phyloP scores from a whole-genome alignment of 2,113 vertebrate genomes.

The Craseonycteris thonglongyai region DNA sequence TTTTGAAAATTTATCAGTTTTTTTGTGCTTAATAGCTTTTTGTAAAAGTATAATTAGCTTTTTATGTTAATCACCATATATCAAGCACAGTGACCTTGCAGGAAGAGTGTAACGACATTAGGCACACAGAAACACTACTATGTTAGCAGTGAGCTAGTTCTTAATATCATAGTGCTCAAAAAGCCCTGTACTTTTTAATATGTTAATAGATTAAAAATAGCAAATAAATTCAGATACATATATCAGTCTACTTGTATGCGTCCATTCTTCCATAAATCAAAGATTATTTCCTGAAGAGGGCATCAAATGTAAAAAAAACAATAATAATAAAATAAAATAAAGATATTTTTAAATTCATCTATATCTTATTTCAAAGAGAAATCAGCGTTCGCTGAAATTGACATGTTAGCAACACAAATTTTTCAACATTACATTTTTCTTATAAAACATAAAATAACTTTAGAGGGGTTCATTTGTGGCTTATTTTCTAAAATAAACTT shows the following conservation, averaged over 20 bases:
- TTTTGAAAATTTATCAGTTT: background rate
- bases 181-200: background rate
- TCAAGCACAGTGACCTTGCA: background rate
- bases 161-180: background rate
- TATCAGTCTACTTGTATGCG: background rate
- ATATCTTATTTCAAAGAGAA: no score
- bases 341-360: no score
- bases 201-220: background rate
- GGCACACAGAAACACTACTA: background rate
- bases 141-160: background rate
- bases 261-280: background rate
- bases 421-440: background rate
- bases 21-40: background rate
- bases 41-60: background rate
- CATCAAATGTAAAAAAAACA: no score
- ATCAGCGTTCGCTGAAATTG: background rate
- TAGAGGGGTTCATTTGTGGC: background rate
- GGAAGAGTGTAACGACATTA: background rate
- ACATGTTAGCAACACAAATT: background rate
- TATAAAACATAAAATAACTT: background rate
- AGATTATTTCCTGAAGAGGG: background rate
- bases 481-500: background rate
- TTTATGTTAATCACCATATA: background rate
- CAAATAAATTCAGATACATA: background rate
- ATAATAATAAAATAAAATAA: no score